phyloP scores from a whole-genome alignment of 2,113 vertebrate genomes.

The Scortum barcoo region DNA sequence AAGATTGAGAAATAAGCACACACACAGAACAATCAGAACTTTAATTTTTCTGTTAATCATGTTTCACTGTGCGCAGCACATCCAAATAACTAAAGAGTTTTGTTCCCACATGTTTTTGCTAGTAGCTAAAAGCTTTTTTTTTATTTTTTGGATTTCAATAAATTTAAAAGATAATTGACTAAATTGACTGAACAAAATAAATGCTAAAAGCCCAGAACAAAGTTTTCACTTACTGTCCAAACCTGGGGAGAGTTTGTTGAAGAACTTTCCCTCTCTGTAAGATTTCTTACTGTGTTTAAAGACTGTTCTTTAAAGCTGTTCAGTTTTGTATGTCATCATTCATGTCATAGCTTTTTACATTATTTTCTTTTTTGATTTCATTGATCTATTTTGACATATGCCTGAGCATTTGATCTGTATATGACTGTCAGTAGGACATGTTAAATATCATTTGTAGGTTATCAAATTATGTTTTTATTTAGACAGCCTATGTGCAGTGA shows the following conservation, averaged over 20 bases:
- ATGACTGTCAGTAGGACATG: slow-evolving; percentile 46
- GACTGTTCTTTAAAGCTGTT: slow-evolving; percentile 54
- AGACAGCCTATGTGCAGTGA: slow-evolving; percentile 54
- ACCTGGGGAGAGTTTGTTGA: neutral
- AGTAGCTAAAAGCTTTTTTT: slow-evolving; percentile 4
- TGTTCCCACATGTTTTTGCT: slow-evolving; percentile 40
- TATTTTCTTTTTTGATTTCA: slow-evolving; percentile 41
- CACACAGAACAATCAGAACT: slow-evolving; percentile 48
- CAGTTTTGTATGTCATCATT: slow-evolving; percentile 48
- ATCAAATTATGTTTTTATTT: slow-evolving; percentile 47
- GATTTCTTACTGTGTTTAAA: slow-evolving; percentile 38
- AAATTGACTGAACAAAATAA: slow-evolving; percentile 15
- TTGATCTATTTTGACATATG: slow-evolving; percentile 33
- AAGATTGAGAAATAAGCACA: slow-evolving; percentile 57
- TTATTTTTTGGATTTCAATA: slow-evolving; percentile 1
- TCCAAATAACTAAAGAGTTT: slow-evolving; percentile 13
- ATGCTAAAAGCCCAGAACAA: slow-evolving; percentile 25
- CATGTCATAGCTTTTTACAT: slow-evolving; percentile 52
- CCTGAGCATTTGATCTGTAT: slow-evolving; percentile 47
- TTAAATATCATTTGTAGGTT: slow-evolving; percentile 56
- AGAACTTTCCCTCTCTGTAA: slow-evolving; percentile 35
- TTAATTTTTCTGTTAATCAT: slow-evolving; percentile 38
- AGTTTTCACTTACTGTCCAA: slow-evolving; percentile 30
- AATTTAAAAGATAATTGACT: slow-evolving; percentile 11
- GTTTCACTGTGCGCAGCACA: slow-evolving; percentile 29